Percentiles rank a stretch among this genome's conserved stretches.
phyloP scores from a whole-genome alignment of 92 coral and sea anemone genomes.

The Diadumene lineata region DNA sequence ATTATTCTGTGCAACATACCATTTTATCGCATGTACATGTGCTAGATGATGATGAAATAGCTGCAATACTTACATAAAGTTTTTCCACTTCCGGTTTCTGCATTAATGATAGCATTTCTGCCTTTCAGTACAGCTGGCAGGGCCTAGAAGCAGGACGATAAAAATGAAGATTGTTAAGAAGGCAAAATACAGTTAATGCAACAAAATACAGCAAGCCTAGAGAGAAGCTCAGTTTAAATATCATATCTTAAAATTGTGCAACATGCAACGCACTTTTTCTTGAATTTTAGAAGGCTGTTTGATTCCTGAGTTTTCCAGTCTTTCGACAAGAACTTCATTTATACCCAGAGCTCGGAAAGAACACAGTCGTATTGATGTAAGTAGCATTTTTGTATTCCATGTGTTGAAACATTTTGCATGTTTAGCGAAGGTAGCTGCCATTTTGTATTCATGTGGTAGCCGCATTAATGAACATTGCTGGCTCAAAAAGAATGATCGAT shows the following conservation, averaged over 20 bases:
- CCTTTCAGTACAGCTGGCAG: conserved; percentile 57
- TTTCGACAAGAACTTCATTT: conserved; percentile 45
- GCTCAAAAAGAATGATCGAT: conserved; percentile 3
- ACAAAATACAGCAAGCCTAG: too few relatives aligned
- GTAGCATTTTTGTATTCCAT: background rate
- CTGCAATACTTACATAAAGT: conserved; percentile 75
- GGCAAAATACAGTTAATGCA: background rate
- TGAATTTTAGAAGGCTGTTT: conserved; percentile 70
- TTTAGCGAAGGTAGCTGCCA: conserved; percentile 46
- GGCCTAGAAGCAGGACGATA: conserved; percentile 54
- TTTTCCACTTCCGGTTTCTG: conserved; percentile 99
- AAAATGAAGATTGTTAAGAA: background rate
- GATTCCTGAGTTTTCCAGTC: conserved; percentile 57
- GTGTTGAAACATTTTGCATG: background rate
- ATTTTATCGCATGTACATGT: background rate
- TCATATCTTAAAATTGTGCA: too few relatives aligned
- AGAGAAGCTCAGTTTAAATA: too few relatives aligned
- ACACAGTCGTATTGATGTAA: conserved; percentile 30
- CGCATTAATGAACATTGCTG: background rate
- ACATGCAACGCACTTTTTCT: conserved; percentile 52
- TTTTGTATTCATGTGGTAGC: conserved; percentile 31
- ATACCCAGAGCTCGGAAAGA: conserved; percentile 65
- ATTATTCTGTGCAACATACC: too few relatives aligned
- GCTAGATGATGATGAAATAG: conserved; percentile 8
- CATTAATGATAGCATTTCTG: conserved; percentile 79